Evolutionary conservation across 2,888 invertebrate species (phyloP), one percentile per base, ranked within the genome.

Genomic region (Diadegma fenestrale): DNA sequence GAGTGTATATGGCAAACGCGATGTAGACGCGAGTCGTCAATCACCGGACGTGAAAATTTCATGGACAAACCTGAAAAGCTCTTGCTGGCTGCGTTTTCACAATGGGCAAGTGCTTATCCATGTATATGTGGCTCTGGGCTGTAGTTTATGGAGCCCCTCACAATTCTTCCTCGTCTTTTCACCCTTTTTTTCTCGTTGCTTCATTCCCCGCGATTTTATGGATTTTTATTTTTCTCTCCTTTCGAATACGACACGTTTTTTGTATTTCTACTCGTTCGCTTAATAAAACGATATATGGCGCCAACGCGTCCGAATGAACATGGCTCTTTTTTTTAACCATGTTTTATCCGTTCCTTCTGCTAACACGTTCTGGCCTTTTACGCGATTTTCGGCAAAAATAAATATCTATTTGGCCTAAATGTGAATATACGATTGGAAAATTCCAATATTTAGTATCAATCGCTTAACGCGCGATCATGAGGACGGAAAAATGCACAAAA

Each of bases 41-140:
- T 85, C 82, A 85, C 80, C 85, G 82, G 76, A 85, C 48, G 76
- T 85, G 82, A 85, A 85, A 82, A 82, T 80, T 82, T 82, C 82
- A 82, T 85, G 85, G 71, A 82, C 78, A 75, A 58, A 71, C 69
- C 78, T 82, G 45, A 79, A 79, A 76, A 82, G 84, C 77, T 77
- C 75, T 79, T 58, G 66, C 73, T 81, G 48, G 61, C 22, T 48
- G 72, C 48, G 37, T 77, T 68, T 72, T 61, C 61, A 37, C 37
- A 19, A 63, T 51, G 48, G 66, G 22, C 51, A 63, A 51, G 63
- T 72, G 68, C 63, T 45, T 37, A 37, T 22, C 48, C 63, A 22
- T 30, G 12, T 80, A 79, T 61, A 71, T 69, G 58, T 58, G 45
- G 61, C 72, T 63, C 64, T 80, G 19, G 19, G 1, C 22, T 51